Base-by-base conservation (phyloP, 2,113 vertebrate genomes). In the Glaucidium brasilianum region DNA sequence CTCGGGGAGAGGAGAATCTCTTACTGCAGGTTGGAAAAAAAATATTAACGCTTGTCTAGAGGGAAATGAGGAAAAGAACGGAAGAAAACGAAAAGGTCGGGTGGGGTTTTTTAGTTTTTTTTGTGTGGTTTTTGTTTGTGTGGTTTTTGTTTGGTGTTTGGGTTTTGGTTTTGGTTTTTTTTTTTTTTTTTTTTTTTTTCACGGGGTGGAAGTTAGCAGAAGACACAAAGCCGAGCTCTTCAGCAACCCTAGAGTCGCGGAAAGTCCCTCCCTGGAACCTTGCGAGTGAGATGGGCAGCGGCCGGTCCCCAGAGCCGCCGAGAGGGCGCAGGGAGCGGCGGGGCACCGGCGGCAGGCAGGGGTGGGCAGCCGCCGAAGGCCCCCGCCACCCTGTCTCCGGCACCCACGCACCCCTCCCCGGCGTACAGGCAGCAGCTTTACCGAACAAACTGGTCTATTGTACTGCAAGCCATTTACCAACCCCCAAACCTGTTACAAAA, bases 401-500 rank as follows among this genome's bases (percentile, higher is more conserved):
- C 68, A 92, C 62, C 66, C 88, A 73, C 45, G 66, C 66, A 34
- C 11, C 58, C 68, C 83, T 64, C 55, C 62, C 27, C 49, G 34
- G 47, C 23, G 15, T 58, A 59, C 87, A 55, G 80, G 67, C 85
- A 90, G 62, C 88, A 76, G 75, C 74, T 56, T 58, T 34, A 78
- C 94, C 83, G 74, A 93, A 81, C 90, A 94, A 90, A 86, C 76
- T 78, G 79, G 53, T 93, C 88, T 81, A 87, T 96, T 94, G 92
- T 94, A 94, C 78, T 85, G 92, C 74, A 20, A 87, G 81, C 55
- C 69, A 35, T 69, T 86, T 88, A 86, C 82, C 96, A 94, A 62
- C 94, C 88, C 90, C 94, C 87, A 74, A 89, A 94, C 64, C 92
- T 91, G 74, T 89, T 95, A 87, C 88, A 93, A 89, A 95, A 92